These are phyloP conservation scores for Philaethria dido DNA, from an alignment of 2,888 invertebrate genomes.

Conservation along the genomic window DNA sequence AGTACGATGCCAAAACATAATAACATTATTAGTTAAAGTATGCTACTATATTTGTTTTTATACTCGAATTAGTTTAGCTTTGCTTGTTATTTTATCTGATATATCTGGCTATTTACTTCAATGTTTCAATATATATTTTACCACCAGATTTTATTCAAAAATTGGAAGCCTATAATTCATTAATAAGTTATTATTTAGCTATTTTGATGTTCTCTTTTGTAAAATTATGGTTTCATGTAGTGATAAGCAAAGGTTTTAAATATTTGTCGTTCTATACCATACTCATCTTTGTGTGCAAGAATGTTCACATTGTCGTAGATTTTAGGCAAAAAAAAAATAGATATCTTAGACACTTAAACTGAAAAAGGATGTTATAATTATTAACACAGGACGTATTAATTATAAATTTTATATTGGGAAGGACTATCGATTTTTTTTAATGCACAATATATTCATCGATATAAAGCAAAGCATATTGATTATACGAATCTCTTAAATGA, in stretches of 20 bases:
- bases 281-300: too few relatives aligned
- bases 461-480: background rate
- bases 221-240: background rate
- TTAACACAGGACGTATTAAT: too few relatives aligned
- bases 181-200: background rate
- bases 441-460: background rate
- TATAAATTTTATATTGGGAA: too few relatives aligned
- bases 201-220: background rate
- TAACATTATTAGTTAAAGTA: conserved; percentile 15
- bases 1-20: conserved; percentile 24
- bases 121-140: background rate
- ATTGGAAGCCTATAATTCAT: background rate
- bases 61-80: background rate
- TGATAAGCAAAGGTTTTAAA: too few relatives aligned
- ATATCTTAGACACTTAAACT: too few relatives aligned
- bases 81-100: conserved; percentile 2
- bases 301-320: too few relatives aligned
- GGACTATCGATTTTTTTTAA: too few relatives aligned
- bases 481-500: background rate
- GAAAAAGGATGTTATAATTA: too few relatives aligned
- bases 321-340: too few relatives aligned
- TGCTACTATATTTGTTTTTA: conserved; percentile 6
- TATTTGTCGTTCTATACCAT: too few relatives aligned
- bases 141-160: background rate
- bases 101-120: background rate